Conservation (phyloP, 2,113 vertebrate genomes). For the Anarrhichthys ocellatus region DNA sequence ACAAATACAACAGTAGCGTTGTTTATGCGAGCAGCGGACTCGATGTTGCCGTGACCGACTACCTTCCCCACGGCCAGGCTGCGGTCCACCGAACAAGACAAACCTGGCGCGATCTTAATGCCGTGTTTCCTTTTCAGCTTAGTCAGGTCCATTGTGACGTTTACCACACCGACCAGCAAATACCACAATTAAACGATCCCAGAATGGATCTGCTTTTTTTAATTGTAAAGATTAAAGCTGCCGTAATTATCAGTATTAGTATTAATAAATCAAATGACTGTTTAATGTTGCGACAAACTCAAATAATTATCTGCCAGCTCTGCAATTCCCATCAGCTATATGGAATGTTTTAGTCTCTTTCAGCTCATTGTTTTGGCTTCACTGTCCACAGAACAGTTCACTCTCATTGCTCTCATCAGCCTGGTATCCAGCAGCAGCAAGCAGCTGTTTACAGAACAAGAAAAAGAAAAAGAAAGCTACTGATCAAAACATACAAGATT, state of each 20-base stretch:
- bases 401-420: too few relatives aligned
- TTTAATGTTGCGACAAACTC: neutral
- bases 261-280: neutral
- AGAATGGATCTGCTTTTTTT: neutral
- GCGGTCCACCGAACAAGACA: too few relatives aligned
- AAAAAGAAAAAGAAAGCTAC: too few relatives aligned
- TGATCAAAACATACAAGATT: neutral
- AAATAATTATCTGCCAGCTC: neutral
- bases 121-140: too few relatives aligned
- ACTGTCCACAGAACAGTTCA: neutral
- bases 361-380: neutral
- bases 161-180: neutral
- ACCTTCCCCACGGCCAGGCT: too few relatives aligned
- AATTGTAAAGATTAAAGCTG: neutral
- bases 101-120: too few relatives aligned
- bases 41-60: too few relatives aligned
- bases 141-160: too few relatives aligned
- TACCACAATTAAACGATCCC: neutral
- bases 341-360: neutral
- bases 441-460: too few relatives aligned
- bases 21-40: too few relatives aligned
- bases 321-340: neutral
- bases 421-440: too few relatives aligned
- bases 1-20: too few relatives aligned
- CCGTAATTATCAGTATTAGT: neutral